Conservation (phyloP, 2,113 vertebrate genomes). For the Meriones unguiculatus region DNA sequence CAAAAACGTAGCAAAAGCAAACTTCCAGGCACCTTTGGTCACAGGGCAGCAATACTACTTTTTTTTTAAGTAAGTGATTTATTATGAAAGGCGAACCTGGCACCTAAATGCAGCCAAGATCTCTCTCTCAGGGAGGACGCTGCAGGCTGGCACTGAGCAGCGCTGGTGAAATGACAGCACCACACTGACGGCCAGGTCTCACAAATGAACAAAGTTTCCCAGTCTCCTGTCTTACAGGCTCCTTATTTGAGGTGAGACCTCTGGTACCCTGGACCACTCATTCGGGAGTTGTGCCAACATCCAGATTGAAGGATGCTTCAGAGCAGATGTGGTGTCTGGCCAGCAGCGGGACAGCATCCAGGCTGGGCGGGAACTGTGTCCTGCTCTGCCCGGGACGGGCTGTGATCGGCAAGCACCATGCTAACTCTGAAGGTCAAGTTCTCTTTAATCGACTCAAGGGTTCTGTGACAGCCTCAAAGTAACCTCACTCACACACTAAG, state of each 20-base stretch:
- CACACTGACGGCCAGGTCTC: background rate
- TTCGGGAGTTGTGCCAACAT: conserved; percentile 49
- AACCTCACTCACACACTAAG: background rate
- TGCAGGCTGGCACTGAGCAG: background rate
- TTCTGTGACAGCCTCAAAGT: background rate
- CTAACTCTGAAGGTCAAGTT: background rate
- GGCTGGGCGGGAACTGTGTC: background rate
- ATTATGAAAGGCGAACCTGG: conserved; percentile 21
- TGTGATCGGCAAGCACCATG: background rate
- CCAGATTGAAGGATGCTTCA: conserved; percentile 56
- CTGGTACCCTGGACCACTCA: conserved; percentile 16
- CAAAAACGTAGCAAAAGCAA: background rate
- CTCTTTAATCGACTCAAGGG: background rate
- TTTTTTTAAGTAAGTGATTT: background rate
- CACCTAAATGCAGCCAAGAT: background rate
- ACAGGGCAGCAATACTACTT: background rate
- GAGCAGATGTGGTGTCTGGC: background rate
- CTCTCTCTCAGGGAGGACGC: background rate
- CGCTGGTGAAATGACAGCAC: background rate
- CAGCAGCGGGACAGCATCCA: background rate
- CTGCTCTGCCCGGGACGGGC: background rate
- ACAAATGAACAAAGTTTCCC: background rate
- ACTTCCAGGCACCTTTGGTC: background rate
- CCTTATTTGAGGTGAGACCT: conserved; percentile 51
- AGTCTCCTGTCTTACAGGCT: conserved; percentile 18